phyloP scores from a whole-genome alignment of 2,113 vertebrate species.

The Tupaia chinensis region DNA sequence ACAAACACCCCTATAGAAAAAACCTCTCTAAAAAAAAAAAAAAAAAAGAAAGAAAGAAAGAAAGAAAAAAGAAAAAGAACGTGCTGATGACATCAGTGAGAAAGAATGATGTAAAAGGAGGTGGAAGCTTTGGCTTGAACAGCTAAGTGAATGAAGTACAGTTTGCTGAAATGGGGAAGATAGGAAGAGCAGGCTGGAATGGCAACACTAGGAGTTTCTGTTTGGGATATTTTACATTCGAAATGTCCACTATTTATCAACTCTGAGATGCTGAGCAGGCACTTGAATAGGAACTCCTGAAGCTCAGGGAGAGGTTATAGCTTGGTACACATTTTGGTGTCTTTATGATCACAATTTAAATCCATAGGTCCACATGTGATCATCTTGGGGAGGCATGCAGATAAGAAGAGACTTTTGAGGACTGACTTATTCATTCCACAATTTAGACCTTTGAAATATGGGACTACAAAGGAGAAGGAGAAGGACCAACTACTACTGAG shows the following conservation, averaged over 20 bases:
- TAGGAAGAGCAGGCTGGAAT: neutral
- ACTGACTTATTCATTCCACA: neutral
- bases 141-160: neutral
- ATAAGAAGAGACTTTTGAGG: neutral
- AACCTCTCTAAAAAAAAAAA: too few species aligned
- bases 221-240: conserved; percentile 45
- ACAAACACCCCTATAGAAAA: too few species aligned
- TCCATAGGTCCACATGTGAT: neutral
- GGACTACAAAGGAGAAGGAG: neutral
- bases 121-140: neutral
- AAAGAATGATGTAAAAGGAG: neutral
- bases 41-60: too few species aligned
- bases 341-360: neutral
- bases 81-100: neutral
- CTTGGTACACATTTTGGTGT: neutral
- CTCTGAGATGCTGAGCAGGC: conserved; percentile 12
- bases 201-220: neutral
- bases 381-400: neutral
- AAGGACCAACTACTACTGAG: neutral
- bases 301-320: neutral
- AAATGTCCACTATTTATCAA: neutral
- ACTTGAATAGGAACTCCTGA: neutral
- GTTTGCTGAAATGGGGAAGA: neutral
- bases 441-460: neutral
- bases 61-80: neutral